These are phyloP conservation scores for Mercenaria mercenaria DNA, from an alignment of 1,140 invertebrate genomes.

Conservation along the genomic window DNA sequence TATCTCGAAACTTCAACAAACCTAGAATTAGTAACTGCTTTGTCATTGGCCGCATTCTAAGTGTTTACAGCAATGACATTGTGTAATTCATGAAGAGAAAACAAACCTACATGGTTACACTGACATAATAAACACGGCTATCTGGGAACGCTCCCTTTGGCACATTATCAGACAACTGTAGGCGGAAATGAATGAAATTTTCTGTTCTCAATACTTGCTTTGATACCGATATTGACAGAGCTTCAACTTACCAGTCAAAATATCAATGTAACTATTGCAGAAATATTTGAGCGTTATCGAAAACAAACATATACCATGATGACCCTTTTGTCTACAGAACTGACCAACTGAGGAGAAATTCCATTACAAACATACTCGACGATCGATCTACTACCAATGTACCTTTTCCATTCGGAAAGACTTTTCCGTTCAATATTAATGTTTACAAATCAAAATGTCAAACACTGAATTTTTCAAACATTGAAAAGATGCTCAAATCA, in stretches of 20 bases:
- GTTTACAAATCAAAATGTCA: background rate
- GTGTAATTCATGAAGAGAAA: background rate
- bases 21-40: background rate
- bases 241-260: background rate
- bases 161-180: background rate
- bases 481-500: background rate
- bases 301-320: conserved; percentile 3
- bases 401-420: background rate
- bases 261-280: background rate
- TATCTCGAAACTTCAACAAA: too few relatives aligned
- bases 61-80: background rate
- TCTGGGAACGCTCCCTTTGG: background rate
- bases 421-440: background rate
- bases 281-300: background rate
- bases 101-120: background rate
- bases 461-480: background rate
- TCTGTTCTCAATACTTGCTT: background rate
- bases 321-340: background rate
- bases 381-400: background rate
- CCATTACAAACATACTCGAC: background rate
- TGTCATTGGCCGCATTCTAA: background rate
- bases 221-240: background rate
- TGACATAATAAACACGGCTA: background rate
- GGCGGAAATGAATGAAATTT: conserved; percentile 28
- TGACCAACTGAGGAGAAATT: background rate